A percentile compares a stretch with the other conserved stretches of the same genome.
Conservation (phyloP, 2,888 invertebrate genomes). For the Drosophila histrio region DNA sequence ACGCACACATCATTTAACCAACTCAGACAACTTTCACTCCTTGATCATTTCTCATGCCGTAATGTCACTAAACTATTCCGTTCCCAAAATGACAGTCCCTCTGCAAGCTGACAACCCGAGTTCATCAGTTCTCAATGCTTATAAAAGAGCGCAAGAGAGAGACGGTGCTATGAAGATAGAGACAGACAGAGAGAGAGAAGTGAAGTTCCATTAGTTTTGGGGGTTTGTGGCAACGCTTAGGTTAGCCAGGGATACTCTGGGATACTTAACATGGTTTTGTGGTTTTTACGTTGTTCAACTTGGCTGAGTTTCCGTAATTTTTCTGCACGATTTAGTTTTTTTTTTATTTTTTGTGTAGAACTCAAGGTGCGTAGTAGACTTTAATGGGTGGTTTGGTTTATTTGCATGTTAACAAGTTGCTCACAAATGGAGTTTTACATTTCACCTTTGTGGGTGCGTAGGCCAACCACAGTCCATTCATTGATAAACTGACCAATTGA, state of each 20-base stretch:
- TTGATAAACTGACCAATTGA: conserved; percentile 5
- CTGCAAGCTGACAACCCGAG: conserved; percentile 26
- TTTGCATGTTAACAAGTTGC: conserved; percentile 23
- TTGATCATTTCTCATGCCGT: conserved; percentile 51
- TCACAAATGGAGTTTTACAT: conserved; percentile 8
- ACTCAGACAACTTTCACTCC: conserved; percentile 34
- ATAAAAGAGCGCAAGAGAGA: not conserved
- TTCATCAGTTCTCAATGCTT: conserved; percentile 50
- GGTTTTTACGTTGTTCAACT: conserved; percentile 52
- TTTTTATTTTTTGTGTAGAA: conserved; percentile 4
- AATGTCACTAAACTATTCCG: conserved; percentile 30
- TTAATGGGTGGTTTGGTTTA: conserved; percentile 10
- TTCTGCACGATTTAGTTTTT: conserved; percentile 65
- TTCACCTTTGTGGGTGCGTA: not conserved
- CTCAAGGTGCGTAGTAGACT: conserved; percentile 17
- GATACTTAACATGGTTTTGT: conserved; percentile 53
- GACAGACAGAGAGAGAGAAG: not conserved
- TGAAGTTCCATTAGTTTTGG: conserved; percentile 37
- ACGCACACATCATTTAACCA: conserved; percentile 75
- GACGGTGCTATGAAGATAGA: not conserved
- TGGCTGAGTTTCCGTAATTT: conserved; percentile 59
- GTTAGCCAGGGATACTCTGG: conserved; percentile 12
- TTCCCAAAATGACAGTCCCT: conserved; percentile 53
- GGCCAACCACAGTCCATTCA: conserved; percentile 3
- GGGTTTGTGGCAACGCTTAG: conserved; percentile 10